Evolutionary conservation across 2,113 vertebrate species (phyloP).

Genomic region (Cyprinodon variegatus): DNA sequence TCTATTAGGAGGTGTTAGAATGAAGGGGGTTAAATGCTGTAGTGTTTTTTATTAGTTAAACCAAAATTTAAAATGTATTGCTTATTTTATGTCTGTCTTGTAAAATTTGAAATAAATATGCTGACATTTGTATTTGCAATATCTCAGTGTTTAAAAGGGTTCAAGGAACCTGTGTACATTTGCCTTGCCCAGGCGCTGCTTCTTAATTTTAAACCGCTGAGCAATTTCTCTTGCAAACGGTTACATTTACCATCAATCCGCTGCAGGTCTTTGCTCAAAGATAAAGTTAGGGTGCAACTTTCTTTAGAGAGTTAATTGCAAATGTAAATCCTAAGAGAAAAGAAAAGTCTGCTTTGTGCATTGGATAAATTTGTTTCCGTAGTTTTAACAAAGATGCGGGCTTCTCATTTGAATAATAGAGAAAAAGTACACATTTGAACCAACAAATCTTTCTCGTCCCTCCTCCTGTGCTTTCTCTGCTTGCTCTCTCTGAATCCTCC

Average conservation of each 20-base stretch:
- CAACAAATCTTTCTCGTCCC: constrained; percentile 69
- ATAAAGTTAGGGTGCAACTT: constrained; percentile 51
- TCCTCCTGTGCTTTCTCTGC: constrained; percentile 54
- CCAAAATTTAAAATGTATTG: neutral
- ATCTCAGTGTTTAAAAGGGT: neutral
- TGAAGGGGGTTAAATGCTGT: neutral
- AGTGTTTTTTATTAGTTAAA: neutral
- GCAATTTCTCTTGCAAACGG: constrained; percentile 8
- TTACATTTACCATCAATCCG: constrained; percentile 25
- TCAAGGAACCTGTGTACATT: constrained; percentile 5
- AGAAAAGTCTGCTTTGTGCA: constrained; percentile 58
- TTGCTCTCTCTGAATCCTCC: constrained; percentile 67
- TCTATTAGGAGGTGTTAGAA: neutral
- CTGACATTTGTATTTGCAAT: neutral
- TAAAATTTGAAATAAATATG: neutral
- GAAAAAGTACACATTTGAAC: constrained; percentile 76
- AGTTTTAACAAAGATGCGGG: constrained; percentile 65
- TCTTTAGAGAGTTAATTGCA: constrained; percentile 52
- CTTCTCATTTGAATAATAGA: constrained; percentile 76
- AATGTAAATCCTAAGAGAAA: constrained; percentile 46
- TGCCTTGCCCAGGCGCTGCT: neutral
- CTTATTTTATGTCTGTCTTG: neutral
- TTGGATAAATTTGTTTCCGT: constrained; percentile 63
- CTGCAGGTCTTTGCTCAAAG: constrained; percentile 39
- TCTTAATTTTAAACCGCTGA: constrained; percentile 30